These are phyloP conservation scores for Phaonia tiefii DNA, from an alignment of 2,888 invertebrate species.

Conservation along the genomic window DNA sequence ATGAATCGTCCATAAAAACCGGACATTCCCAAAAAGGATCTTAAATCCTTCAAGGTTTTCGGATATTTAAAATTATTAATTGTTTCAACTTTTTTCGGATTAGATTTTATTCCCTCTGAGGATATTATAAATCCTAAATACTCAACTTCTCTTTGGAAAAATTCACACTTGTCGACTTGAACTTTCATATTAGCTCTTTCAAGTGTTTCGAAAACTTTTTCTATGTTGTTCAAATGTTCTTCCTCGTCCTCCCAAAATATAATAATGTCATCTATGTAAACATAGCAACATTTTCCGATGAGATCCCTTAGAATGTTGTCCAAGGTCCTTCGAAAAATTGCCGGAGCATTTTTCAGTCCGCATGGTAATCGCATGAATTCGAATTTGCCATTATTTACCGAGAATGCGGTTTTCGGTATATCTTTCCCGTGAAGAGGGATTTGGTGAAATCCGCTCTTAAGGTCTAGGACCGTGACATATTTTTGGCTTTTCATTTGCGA, in stretches of 20 bases:
- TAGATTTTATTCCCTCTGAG: too few relatives aligned
- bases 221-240: constrained; percentile 21
- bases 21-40: too few relatives aligned
- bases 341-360: constrained; percentile 17
- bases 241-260: constrained; percentile 35
- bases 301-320: background rate
- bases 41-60: too few relatives aligned
- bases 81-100: too few relatives aligned
- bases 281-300: background rate
- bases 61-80: too few relatives aligned
- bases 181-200: constrained; percentile 51
- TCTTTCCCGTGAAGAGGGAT: background rate
- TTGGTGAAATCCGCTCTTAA: background rate
- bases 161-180: constrained; percentile 23
- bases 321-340: background rate
- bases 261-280: constrained; percentile 5
- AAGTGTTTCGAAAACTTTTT: constrained; percentile 35
- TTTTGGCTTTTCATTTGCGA: too few relatives aligned
- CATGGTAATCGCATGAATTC: constrained; percentile 29
- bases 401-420: constrained; percentile 12
- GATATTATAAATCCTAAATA: too few relatives aligned
- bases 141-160: background rate
- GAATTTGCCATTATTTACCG: constrained; percentile 18
- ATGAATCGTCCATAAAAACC: too few relatives aligned
- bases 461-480: too few relatives aligned